Evolutionary conservation across 2,888 invertebrate species (phyloP).

Genomic region (Drosophila ochracea): DNA sequence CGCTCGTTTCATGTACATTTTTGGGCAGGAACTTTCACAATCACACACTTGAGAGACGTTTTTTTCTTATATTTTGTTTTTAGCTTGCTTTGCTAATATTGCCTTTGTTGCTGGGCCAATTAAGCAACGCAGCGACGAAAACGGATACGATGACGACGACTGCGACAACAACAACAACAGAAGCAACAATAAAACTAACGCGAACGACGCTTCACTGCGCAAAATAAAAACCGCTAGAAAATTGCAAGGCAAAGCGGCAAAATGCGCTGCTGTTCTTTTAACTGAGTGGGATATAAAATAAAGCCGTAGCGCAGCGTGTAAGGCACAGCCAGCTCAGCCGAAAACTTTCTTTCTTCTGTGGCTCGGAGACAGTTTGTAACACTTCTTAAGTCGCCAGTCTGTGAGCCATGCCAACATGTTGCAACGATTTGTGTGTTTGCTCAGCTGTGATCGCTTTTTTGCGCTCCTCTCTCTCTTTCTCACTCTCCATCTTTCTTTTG

Average conservation of each 20-base stretch:
- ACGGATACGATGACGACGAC: conserved; percentile 6
- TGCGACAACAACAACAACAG: conserved; percentile 19
- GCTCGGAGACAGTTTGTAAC: conserved; percentile 72
- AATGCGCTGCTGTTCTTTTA: conserved; percentile 37
- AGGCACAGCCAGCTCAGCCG: conserved; percentile 80
- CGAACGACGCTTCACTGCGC: conserved; percentile 71
- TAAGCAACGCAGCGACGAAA: conserved; percentile 64
- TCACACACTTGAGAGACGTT: conserved; percentile 74
- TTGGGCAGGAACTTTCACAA: conserved; percentile 82
- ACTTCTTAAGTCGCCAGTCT: conserved; percentile 82
- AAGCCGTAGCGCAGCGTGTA: conserved; percentile 23
- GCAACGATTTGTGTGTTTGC: conserved; percentile 15
- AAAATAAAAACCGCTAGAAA: conserved; percentile 42
- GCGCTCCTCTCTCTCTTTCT: conserved; percentile 14
- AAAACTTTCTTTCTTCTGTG: conserved; percentile 85
- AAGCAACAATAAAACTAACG: conserved; percentile 13
- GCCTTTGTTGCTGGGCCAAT: conserved; percentile 62
- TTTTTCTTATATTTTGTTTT: conserved; percentile 21
- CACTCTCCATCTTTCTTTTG: conserved; percentile 4
- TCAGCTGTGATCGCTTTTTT: conserved; percentile 33
- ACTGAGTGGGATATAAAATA: background rate
- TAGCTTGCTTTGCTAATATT: conserved; percentile 24
- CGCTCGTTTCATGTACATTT: conserved; percentile 79
- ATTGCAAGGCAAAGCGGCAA: conserved; percentile 45
- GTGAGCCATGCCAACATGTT: conserved; percentile 47